Evolutionary conservation across 2,113 vertebrate species (phyloP).

Genomic region (Tauraco erythrolophus): DNA sequence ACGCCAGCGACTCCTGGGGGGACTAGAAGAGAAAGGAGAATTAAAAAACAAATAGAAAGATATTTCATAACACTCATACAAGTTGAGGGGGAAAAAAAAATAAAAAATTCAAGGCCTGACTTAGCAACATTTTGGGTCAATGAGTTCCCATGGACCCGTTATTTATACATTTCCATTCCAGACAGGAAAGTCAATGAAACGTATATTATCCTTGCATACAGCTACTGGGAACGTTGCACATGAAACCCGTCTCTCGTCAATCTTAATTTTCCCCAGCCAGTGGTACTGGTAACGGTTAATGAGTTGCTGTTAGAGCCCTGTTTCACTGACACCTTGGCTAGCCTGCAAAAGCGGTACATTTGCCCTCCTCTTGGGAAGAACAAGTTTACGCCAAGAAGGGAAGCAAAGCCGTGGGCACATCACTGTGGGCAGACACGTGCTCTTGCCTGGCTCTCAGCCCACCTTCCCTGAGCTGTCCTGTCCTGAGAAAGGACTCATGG

Average conservation of each 20-base stretch:
- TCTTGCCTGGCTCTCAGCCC: neutral
- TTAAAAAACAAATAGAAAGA: neutral
- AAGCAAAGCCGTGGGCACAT: rapidly evolving
- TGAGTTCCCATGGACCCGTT: neutral
- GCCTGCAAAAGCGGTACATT: neutral
- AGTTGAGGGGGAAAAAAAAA: neutral
- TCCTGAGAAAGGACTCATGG: neutral
- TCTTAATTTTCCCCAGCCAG: neutral
- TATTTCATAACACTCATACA: neutral
- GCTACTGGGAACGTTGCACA: neutral
- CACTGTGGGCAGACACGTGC: rapidly evolving
- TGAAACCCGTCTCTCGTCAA: neutral
- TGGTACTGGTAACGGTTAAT: neutral
- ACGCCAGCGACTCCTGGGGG: neutral
- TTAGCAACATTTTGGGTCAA: neutral
- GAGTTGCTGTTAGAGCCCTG: neutral
- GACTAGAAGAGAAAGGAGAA: neutral
- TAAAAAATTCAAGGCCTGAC: neutral
- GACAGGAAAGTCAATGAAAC: neutral
- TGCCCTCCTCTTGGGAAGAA: neutral
- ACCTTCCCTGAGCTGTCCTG: neutral
- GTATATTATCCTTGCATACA: neutral
- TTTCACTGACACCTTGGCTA: neutral
- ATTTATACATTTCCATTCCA: neutral
- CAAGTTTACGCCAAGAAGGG: neutral